Percentiles rank a stretch among this genome's conserved stretches.
Evolutionary conservation across 2,797 vertebrate species (phyloP).

Genomic region (Sebastes nivosus): DNA sequence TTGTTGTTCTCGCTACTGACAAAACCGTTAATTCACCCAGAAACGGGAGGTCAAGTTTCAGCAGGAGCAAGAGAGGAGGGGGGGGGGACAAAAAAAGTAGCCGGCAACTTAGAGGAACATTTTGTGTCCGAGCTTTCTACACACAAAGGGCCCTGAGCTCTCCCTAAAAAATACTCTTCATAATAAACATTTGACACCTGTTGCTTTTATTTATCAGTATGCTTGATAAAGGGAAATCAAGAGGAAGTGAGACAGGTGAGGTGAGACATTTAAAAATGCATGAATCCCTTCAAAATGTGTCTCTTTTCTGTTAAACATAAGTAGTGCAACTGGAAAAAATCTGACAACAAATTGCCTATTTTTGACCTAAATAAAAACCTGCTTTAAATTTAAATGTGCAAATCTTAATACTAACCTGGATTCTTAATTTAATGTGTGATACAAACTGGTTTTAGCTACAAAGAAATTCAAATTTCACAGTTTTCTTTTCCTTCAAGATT

Average conservation of each 20-base stretch:
- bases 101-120: constrained; percentile 43
- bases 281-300: not conserved
- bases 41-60: constrained; percentile 77
- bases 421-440: not conserved
- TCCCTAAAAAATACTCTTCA: no score
- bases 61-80: constrained; percentile 27
- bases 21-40: constrained; percentile 79
- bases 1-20: constrained; percentile 75
- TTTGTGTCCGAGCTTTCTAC: constrained; percentile 33
- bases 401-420: not conserved
- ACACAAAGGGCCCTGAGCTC: constrained; percentile 6
- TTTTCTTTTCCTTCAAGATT: not conserved
- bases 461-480: not conserved
- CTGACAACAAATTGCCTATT: not conserved
- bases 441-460: not conserved
- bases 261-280: not conserved
- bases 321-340: not conserved
- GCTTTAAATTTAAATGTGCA: not conserved
- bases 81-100: constrained; percentile 2
- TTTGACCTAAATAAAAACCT: not conserved
- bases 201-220: constrained; percentile 25
- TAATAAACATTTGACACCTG: constrained; percentile 48
- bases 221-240: not conserved
- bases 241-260: not conserved
- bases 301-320: not conserved